Base-by-base conservation (phyloP, 2,888 invertebrate species). In the Crossocerus cetratus region DNA sequence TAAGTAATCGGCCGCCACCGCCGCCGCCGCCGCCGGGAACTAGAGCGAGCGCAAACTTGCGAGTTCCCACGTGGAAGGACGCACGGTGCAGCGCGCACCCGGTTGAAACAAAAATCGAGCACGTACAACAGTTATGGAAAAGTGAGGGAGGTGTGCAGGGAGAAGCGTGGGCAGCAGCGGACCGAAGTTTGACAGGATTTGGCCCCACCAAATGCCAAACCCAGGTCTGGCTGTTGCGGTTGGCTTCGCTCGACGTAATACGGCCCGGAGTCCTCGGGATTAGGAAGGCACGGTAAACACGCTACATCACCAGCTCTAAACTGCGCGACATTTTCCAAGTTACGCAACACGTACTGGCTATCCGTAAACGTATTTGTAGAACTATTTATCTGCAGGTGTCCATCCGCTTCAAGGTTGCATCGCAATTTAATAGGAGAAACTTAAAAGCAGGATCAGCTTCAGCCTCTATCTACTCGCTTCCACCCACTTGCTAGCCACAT, bases 121-220 rank as follows among this genome's bases (percentile, higher is more conserved):
- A 21, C 20, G 16, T 44, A 32, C 4, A 45, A 21, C 11, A n/a
- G 20, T 56, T 56, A 22, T 13, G 20, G 14, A 21, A 32, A 5
- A 57, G 22, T 22, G 56, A 20, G 49, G 64, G 65, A 54, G 68
- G 54, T 22, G 65, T 55, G 64, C 66, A 53, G 61, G 60, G 69
- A 77, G 74, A 45, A n/a, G 21, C 16, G 62, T n/a, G 55, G 49
- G 49, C 54, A 43, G 65, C 22, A 56, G n/a, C 68, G 77, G 56
- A 49, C 61, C 68, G 82, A 83, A 77, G 80, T 81, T 83, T 82
- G 78, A 80, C 77, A 71, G 80, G 83, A 82, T 82, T 82, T 77
- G 80, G 72, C 58, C 65, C 72, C 67, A 72, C 77, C 82, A 80
- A 32, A 82, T 76, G 75, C 72, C 78, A 73, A 76, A 77, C 81